phyloP scores from a whole-genome alignment of 2,797 vertebrate species.

The Neomorphus geoffroyi region DNA sequence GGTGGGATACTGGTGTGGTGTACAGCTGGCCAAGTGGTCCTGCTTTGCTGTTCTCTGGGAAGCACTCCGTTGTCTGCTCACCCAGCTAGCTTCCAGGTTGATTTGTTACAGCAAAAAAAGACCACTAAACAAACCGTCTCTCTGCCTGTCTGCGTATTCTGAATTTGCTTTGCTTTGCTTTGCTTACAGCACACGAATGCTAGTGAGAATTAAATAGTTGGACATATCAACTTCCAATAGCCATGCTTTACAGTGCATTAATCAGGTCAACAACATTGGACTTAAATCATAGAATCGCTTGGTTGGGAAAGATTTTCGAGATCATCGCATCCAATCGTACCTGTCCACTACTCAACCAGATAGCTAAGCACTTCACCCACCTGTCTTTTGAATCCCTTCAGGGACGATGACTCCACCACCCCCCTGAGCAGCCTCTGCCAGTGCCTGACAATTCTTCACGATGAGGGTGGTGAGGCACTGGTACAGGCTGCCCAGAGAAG shows the following conservation, averaged over 20 bases:
- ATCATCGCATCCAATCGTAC: too few species aligned
- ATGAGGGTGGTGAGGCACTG: too few species aligned
- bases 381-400: too few species aligned
- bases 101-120: not conserved
- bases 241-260: not conserved
- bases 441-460: too few species aligned
- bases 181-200: not conserved
- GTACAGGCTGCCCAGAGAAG: too few species aligned
- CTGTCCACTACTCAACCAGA: too few species aligned
- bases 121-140: not conserved
- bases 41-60: not conserved
- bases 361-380: too few species aligned
- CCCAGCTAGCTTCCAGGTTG: not conserved
- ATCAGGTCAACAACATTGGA: not conserved
- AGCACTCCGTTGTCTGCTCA: not conserved
- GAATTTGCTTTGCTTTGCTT: not conserved
- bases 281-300: too few species aligned
- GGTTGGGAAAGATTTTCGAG: too few species aligned
- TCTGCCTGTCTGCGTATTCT: not conserved
- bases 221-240: rapidly evolving
- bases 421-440: too few species aligned
- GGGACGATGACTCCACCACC: too few species aligned
- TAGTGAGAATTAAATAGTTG: not conserved
- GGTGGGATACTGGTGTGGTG: too few species aligned
- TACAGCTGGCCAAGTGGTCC: not conserved